Evolutionary conservation across 2,113 vertebrate species (phyloP).

Genomic region (Pica pica): DNA sequence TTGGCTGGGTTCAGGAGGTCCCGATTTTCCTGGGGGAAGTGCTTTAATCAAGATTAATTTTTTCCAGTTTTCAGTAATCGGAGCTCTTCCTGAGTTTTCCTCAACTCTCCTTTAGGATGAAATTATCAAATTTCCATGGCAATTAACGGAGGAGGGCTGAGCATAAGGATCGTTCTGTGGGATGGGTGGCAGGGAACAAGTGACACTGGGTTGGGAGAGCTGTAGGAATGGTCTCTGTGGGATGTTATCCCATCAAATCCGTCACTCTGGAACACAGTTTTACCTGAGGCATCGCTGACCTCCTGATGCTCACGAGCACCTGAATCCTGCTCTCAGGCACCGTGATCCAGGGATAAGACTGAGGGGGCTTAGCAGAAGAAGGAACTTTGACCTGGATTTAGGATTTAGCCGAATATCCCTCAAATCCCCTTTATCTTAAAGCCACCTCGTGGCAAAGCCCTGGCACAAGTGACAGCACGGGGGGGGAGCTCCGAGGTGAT

Average conservation of each 20-base stretch:
- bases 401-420: neutral
- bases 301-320: neutral
- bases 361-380: neutral
- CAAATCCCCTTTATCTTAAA: neutral
- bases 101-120: constrained; percentile 63
- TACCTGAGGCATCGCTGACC: neutral
- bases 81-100: constrained; percentile 76
- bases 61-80: constrained; percentile 80
- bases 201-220: neutral
- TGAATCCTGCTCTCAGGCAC: neutral
- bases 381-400: neutral
- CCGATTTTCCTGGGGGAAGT: constrained; percentile 69
- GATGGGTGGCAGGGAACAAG: constrained; percentile 37
- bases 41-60: constrained; percentile 84
- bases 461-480: neutral
- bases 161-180: constrained; percentile 10
- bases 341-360: neutral
- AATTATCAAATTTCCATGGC: constrained; percentile 83
- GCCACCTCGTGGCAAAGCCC: neutral
- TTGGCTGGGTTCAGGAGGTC: constrained; percentile 69
- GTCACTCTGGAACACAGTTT: accelerated
- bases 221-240: accelerated
- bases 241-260: neutral
- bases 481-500: neutral
- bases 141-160: constrained; percentile 67